Conservation (phyloP, 2,888 invertebrate species). For the Tetragonisca angustula region DNA sequence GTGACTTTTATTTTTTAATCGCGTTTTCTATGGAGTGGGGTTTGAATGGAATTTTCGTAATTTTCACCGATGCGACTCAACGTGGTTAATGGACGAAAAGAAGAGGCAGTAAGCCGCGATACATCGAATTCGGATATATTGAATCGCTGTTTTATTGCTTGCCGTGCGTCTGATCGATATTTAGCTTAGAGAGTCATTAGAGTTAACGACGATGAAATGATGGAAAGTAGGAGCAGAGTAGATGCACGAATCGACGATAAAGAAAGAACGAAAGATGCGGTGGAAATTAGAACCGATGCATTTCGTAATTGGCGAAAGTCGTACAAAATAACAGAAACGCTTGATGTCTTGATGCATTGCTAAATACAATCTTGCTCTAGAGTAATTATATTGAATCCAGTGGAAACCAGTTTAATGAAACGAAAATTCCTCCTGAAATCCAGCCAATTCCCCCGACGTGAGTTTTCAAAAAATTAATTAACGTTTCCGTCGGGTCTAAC, state of each 20-base stretch:
- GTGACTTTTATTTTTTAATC: constrained; percentile 1
- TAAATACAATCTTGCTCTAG: too few relatives aligned
- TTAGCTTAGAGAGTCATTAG: too few relatives aligned
- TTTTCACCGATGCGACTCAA: neutral
- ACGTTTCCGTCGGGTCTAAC: neutral
- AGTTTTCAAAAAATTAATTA: constrained; percentile 13
- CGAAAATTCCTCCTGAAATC: constrained; percentile 1
- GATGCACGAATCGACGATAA: constrained; percentile 1
- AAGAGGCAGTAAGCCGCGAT: neutral
- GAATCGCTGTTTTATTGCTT: neutral
- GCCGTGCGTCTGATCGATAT: too few relatives aligned
- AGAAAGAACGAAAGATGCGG: neutral
- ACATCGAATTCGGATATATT: constrained; percentile 23
- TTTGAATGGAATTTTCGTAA: constrained; percentile 16
- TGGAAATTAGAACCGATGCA: constrained; percentile 3
- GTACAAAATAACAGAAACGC: neutral
- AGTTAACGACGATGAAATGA: too few relatives aligned
- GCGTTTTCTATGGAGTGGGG: constrained; percentile 34
- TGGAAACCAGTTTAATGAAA: neutral
- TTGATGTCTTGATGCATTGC: constrained; percentile 1
- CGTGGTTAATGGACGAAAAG: neutral
- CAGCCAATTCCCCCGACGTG: neutral
- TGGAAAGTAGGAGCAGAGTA: too few relatives aligned
- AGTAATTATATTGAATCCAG: neutral
- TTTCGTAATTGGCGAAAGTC: neutral